Percentiles rank a stretch among this genome's conserved stretches.
phyloP scores from a whole-genome alignment of 2,797 vertebrate species.

The Telmatherina bonti region DNA sequence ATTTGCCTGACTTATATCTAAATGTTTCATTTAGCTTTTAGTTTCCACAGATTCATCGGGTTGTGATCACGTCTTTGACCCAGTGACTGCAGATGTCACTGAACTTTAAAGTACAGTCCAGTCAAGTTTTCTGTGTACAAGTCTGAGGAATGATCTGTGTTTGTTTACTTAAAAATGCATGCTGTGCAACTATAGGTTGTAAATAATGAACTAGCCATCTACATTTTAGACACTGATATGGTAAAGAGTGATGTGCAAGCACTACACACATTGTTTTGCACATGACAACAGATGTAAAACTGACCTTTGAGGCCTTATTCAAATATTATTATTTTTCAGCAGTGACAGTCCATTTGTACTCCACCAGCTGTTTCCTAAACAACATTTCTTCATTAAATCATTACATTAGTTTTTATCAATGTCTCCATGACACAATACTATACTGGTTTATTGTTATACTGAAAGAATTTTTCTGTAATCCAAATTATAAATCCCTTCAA shows the following conservation, averaged over 20 bases:
- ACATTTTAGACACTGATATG: neutral
- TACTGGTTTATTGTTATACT: neutral
- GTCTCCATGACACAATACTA: neutral
- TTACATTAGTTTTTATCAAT: neutral
- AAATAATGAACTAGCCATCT: neutral
- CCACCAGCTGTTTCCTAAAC: constrained; percentile 1
- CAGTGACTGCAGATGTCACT: too few relatives aligned
- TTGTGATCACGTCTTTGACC: too few relatives aligned
- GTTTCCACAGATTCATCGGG: too few relatives aligned
- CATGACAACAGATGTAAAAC: neutral
- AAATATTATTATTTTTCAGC: neutral
- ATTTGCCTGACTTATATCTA: too few relatives aligned
- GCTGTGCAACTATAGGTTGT: neutral
- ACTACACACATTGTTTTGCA: neutral
- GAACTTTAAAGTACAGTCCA: too few relatives aligned
- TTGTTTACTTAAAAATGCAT: too few relatives aligned
- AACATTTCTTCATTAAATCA: constrained; percentile 7
- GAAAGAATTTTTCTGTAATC: too few relatives aligned
- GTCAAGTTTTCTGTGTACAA: too few relatives aligned
- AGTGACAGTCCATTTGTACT: constrained; percentile 13
- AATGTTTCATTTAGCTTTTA: too few relatives aligned
- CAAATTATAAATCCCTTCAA: too few relatives aligned
- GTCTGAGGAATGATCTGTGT: too few relatives aligned
- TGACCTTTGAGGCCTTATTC: neutral
- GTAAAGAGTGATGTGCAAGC: too few relatives aligned